phyloP scores from a whole-genome alignment of 2,888 invertebrate species.

The Drosophila mimetica region DNA sequence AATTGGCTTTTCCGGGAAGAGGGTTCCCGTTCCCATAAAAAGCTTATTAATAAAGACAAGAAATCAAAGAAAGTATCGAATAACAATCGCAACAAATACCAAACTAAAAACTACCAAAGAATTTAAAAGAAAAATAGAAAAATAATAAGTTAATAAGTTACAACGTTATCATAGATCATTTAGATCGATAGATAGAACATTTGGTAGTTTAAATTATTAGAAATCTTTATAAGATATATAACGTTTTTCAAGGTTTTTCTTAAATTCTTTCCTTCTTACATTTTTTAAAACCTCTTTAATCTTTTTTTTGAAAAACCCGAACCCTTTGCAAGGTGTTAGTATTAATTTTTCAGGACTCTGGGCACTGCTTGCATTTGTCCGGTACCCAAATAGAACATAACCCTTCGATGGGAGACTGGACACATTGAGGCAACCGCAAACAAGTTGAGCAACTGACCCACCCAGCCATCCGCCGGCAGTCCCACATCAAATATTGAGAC shows the following conservation, averaged over 20 bases:
- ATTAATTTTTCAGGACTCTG: not conserved
- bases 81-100: not conserved
- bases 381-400: not conserved
- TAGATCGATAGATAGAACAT: too few relatives aligned
- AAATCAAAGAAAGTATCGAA: conserved; percentile 5
- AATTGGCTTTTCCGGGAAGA: conserved; percentile 28
- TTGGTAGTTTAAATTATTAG: too few relatives aligned
- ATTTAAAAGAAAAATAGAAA: too few relatives aligned
- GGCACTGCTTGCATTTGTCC: not conserved
- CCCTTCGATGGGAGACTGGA: conserved; percentile 12
- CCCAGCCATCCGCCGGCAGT: conserved; percentile 11
- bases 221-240: too few relatives aligned
- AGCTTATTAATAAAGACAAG: conserved; percentile 13
- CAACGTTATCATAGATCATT: too few relatives aligned
- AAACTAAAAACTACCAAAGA: too few relatives aligned
- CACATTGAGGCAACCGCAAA: conserved; percentile 16
- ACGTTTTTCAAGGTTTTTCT: too few relatives aligned
- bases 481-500: conserved; percentile 42
- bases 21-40: not conserved
- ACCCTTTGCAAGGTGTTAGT: too few relatives aligned
- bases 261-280: too few relatives aligned
- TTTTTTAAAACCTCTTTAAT: too few relatives aligned
- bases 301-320: too few relatives aligned
- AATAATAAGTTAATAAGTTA: too few relatives aligned
- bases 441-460: conserved; percentile 9